Evolutionary conservation across 2,113 vertebrate genomes (phyloP), one percentile per base, ranked within the genome.

Genomic region (Trematomus loennbergii): DNA sequence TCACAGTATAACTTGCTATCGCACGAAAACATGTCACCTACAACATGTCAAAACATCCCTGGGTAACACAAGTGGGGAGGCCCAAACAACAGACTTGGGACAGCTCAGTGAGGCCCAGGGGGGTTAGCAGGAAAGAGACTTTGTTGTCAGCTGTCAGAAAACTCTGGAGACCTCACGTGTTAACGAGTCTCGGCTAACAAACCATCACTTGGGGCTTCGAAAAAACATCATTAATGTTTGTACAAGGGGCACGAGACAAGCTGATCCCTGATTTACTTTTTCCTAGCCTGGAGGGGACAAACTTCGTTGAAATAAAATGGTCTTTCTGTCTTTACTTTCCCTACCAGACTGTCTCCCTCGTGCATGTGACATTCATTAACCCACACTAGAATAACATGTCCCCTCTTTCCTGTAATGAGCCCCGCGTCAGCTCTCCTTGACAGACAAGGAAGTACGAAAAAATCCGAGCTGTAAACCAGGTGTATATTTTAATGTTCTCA

Each of bases 291-390:
- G 52, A 81, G 67, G 83, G 83, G 77, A 86, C 70, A 80, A 73
- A 84, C 79, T 79, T 87, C 20, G 5, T 59, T 52, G 18, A 81
- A 89, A 83, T 83, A 70, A 85, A 91, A 86, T 12, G 63, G 13
- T 64, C 80, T 89, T 70, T 82, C 82, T 86, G 67, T 79, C 83
- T 73, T 46, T n/a, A 17, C 50, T 54, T 81, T 76, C 78, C 40
- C 46, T 75, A 45, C 67, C n/a, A 15, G 18, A 11, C 85, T 79
- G 71, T 79, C 68, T 86, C 78, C 70, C 65, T 16, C 49, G 55
- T 73, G 78, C 66, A 87, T 79, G 59, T 85, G 87, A 91, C 87
- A 92, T 84, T 90, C 82, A 90, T 92, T 92, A 93, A 90, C 84
- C 83, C 53, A 15, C 71, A 59, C 68, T 59, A 79, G 67, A 89